A percentile compares a stretch with the other conserved stretches of the same genome.
Evolutionary conservation across 2,797 vertebrate species (phyloP).

Genomic region (Lutjanus argentimaculatus): DNA sequence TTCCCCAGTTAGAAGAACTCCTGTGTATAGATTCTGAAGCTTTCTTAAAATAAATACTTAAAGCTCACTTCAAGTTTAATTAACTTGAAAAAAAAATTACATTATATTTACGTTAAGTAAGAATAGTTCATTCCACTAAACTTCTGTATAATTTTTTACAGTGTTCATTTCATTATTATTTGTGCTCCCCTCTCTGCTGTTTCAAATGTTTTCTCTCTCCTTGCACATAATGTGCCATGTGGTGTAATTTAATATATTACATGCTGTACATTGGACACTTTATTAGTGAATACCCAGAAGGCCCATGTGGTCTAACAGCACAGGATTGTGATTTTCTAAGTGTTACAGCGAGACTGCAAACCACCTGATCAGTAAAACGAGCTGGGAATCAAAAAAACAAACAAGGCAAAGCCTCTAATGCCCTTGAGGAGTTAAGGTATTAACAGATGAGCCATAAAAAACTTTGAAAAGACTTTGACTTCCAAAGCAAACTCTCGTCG

Average conservation of each 20-base stretch:
- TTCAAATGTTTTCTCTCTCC: constrained; percentile 1
- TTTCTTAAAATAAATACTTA: too few relatives aligned
- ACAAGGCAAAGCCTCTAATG: constrained; percentile 8
- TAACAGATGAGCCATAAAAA: constrained; percentile 31
- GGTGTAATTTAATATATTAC: constrained; percentile 25
- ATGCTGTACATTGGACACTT: constrained; percentile 4
- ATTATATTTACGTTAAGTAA: too few relatives aligned
- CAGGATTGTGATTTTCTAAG: constrained; percentile 25
- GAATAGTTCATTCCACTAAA: too few relatives aligned
- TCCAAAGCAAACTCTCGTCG: constrained; percentile 27
- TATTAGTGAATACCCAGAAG: constrained; percentile 29
- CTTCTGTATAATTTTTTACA: too few relatives aligned
- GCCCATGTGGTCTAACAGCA: constrained; percentile 35
- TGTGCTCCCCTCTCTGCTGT: neutral
- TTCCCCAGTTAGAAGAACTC: too few relatives aligned
- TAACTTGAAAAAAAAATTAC: too few relatives aligned
- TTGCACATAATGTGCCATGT: constrained; percentile 2
- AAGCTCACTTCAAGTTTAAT: too few relatives aligned
- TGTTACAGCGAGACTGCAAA: constrained; percentile 34
- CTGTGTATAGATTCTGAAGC: too few relatives aligned
- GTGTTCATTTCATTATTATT: neutral
- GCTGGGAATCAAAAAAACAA: constrained; percentile 19
- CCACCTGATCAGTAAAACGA: constrained; percentile 42
- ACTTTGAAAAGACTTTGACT: constrained; percentile 23
- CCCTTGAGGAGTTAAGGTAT: constrained; percentile 38